Base-by-base conservation (phyloP, 2,797 vertebrate species). In the Chromobotia macracanthus region DNA sequence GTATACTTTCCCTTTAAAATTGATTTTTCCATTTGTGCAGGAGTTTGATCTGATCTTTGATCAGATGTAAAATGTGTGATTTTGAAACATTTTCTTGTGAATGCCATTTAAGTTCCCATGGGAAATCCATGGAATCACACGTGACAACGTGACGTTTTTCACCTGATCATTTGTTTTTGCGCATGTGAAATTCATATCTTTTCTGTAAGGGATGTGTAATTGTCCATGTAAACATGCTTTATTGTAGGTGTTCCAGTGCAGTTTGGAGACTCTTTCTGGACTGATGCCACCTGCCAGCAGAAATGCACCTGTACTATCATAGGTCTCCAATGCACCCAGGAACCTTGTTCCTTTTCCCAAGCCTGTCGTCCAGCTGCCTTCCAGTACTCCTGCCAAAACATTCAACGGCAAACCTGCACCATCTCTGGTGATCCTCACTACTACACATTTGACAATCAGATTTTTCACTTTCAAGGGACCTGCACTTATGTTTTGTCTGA, bases 351-450 rank as follows among this genome's bases (percentile, higher is more conserved):
- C 50, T 90, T 79, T 38, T 88, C 88, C 31, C 86, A 91, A 84
- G 67, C 83, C 28, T 92, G 91, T 65, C 79, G 2, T 0, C 56
- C 35, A 0, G 23, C 23, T 21, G 3, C 66, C 8, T 87, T 87
- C 73, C 81, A 84, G n/a, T 90, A 87, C 10, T 68, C 80, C 28
- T 92, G 90, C 72, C 82, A 87, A 83, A 86, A 84, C 0, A 80
- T 88, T 41, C 86, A 5, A 5, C 79, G 87, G 2, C 9, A 38
- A 0, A 85, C 87, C 18, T 94, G 93, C 80, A 89, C 77, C 35
- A 83, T 92, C n/a, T 84, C 83, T 8, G 92, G 92, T 0, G 92
- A 93, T 82, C 90, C 92, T 4, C 93, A 94, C 85, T 94, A 91
- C 86, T 81, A 81, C 46, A 92, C 90, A 18, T 94, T 91, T 5